Evolutionary conservation across 2,797 vertebrate genomes (phyloP).

Genomic region (Phrynocephalus guinanensis): DNA sequence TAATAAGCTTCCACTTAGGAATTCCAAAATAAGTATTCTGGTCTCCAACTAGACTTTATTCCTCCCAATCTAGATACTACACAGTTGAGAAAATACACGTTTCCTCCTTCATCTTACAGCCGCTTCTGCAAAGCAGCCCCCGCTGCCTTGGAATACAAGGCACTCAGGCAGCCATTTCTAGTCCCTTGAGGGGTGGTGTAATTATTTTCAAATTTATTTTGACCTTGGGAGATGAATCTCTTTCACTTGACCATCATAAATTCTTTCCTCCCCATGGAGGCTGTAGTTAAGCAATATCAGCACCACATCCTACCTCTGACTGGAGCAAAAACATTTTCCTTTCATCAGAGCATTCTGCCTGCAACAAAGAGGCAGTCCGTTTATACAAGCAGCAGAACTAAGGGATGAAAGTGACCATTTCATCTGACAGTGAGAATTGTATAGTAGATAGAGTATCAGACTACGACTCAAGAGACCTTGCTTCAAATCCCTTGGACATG

Average conservation of each 20-base stretch:
- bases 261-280: conserved; percentile 41
- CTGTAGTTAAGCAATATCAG: conserved; percentile 59
- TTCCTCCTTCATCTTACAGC: not conserved
- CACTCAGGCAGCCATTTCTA: conserved; percentile 25
- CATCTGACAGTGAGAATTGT: too few relatives aligned
- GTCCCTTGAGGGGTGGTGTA: conserved; percentile 8
- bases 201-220: conserved; percentile 59
- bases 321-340: conserved; percentile 17
- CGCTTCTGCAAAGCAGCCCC: not conserved
- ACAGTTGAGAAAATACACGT: conserved; percentile 7
- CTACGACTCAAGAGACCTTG: too few relatives aligned
- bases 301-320: conserved; percentile 54
- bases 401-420: not conserved
- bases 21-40: conserved; percentile 2
- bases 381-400: not conserved
- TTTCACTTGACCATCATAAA: conserved; percentile 61
- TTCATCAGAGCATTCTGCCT: conserved; percentile 9
- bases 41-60: conserved; percentile 5
- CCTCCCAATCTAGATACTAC: conserved; percentile 19
- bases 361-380: not conserved
- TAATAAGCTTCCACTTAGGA: not conserved
- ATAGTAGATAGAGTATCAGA: too few relatives aligned
- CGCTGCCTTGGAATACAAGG: conserved; percentile 24
- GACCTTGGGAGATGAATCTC: conserved; percentile 58
- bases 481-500: too few relatives aligned